Base-by-base conservation (phyloP, 1,140 invertebrate genomes). In the Drosophila pruinosa region DNA sequence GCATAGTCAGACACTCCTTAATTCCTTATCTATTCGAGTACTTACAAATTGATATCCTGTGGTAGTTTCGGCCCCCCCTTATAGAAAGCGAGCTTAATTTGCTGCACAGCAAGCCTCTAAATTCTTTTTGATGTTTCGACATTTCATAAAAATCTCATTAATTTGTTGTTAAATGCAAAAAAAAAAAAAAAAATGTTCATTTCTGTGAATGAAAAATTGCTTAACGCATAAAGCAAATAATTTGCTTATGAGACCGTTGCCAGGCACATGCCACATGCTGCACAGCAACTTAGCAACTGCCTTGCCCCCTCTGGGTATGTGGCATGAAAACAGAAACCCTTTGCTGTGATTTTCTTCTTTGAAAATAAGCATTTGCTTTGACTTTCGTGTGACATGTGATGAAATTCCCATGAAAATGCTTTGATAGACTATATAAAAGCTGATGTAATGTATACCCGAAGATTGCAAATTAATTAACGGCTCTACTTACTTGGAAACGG, bases 1-100 rank as follows among this genome's bases (percentile, higher is more conserved):
- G 43, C 21, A 24, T 15, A 26, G 43, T 47, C 22, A 14, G 10
- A 47, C 22, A 47, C 4, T 26, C 21, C 22, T 5, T 5, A 34
- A 7, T n/a, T 0, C 8, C 24, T 41, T 47, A 14, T 45, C 56
- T 58, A 26, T 21, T 10, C 2, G 14, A 59, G 41, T 47, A 26
- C 28, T 17, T 14, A 17, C 10, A 12, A 31, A 53, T 43, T 64
- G 45, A 36, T 34, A 58, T 53, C 5, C 34, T 28, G 24, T 50
- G 56, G 53, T 57, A 72, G 62, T 80, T 77, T 22, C 24, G 10
- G 19, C 17, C 6, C 47, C 68, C 41, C 38, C 75, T n/a, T n/a
- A 36, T 73, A 69, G 86, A 86, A 71, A 72, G 54, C 81, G 69
- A 62, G 61, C 64, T 70, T 85, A 85, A 85, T 85, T 85, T 81